Evolutionary conservation across 2,797 vertebrate genomes (phyloP).

Genomic region (Rhadinocentrus ornatus): DNA sequence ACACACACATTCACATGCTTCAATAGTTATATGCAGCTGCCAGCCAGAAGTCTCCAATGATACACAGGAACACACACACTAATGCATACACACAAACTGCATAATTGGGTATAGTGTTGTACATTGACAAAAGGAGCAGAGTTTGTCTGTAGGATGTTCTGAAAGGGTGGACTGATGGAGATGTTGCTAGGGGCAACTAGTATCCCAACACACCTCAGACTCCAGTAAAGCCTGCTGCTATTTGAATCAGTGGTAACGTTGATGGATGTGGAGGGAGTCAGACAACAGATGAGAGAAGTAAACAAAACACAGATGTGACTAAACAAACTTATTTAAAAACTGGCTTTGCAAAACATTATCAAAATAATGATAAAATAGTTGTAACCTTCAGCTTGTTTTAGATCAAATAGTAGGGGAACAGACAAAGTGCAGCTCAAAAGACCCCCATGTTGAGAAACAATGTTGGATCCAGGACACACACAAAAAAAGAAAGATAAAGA

Average conservation of each 20-base stretch:
- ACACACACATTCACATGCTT: slow-evolving; percentile 27
- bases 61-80: not conserved
- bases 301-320: not conserved
- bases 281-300: slow-evolving; percentile 47
- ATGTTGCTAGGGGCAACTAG: slow-evolving; percentile 74
- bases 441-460: too few species aligned
- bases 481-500: too few species aligned
- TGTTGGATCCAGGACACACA: too few species aligned
- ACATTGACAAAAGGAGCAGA: slow-evolving; percentile 56
- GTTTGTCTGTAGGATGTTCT: slow-evolving; percentile 32
- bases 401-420: too few species aligned
- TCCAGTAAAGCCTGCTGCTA: slow-evolving; percentile 56
- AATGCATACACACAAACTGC: slow-evolving; percentile 33
- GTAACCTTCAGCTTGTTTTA: too few species aligned
- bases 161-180: slow-evolving; percentile 66
- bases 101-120: slow-evolving; percentile 33
- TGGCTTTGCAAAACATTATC: too few species aligned
- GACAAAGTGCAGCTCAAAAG: not conserved
- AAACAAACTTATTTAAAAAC: not conserved
- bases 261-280: slow-evolving; percentile 70
- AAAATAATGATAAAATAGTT: too few species aligned
- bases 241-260: slow-evolving; percentile 78
- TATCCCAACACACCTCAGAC: slow-evolving; percentile 78
- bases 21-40: not conserved
- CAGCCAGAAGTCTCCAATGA: not conserved